These are phyloP conservation scores for Centrocercus urophasianus DNA, from an alignment of 2,113 vertebrate genomes.

Conservation along the genomic window DNA sequence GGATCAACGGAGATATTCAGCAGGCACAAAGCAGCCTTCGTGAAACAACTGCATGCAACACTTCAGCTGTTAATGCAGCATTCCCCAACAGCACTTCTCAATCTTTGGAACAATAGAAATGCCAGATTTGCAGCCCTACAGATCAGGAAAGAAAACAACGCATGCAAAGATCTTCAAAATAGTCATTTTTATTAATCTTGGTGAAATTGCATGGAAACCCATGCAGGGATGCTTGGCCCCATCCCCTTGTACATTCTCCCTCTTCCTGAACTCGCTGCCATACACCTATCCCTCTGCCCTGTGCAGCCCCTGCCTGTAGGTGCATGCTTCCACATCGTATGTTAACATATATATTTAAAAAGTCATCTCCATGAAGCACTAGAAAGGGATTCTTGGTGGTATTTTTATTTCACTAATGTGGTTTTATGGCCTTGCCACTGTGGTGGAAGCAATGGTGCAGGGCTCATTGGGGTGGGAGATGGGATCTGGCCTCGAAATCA, in stretches of 20 bases:
- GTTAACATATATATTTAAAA: rapidly evolving
- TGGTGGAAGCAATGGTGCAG: background rate
- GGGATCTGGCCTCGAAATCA: rapidly evolving
- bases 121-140: background rate
- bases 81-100: background rate
- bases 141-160: background rate
- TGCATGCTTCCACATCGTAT: background rate
- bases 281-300: background rate
- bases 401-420: rapidly evolving
- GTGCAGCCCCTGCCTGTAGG: background rate
- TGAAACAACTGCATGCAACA: background rate
- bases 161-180: background rate
- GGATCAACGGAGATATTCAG: conserved; percentile 47
- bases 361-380: background rate
- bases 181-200: background rate
- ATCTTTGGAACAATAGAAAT: background rate
- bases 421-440: rapidly evolving
- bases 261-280: rapidly evolving
- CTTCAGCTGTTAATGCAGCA: background rate
- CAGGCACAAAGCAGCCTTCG: background rate
- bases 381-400: rapidly evolving
- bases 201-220: background rate
- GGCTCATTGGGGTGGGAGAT: rapidly evolving
- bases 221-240: background rate
- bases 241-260: background rate